A percentile compares a stretch with the other conserved stretches of the same genome.
phyloP scores from a whole-genome alignment of 2,888 invertebrate genomes.

The Dicranocentrus wangi region DNA sequence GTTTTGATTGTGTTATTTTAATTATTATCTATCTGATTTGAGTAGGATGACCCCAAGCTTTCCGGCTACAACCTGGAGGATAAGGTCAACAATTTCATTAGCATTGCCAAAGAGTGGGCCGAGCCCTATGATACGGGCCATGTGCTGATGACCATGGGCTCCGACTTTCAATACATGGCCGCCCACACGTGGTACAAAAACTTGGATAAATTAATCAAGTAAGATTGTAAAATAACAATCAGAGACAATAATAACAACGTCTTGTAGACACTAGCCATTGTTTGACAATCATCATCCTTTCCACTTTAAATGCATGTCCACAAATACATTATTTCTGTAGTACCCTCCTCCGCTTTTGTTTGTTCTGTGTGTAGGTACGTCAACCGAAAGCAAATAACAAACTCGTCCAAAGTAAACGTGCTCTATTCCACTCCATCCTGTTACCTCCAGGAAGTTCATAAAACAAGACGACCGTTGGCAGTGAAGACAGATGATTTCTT shows the following conservation, averaged over 20 bases:
- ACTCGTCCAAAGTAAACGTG: slow-evolving; percentile 78
- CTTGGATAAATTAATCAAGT: slow-evolving; percentile 91
- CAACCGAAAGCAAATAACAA: slow-evolving; percentile 76
- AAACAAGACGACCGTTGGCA: slow-evolving; percentile 78
- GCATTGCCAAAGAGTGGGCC: slow-evolving; percentile 73
- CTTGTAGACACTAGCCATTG: too few species aligned
- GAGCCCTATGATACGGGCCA: slow-evolving; percentile 79
- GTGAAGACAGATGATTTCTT: slow-evolving; percentile 91
- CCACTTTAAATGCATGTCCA: background rate
- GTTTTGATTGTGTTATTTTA: too few species aligned
- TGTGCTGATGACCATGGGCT: slow-evolving; percentile 92
- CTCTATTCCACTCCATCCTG: slow-evolving; percentile 91
- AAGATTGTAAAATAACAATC: slow-evolving; percentile 74
- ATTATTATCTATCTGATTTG: too few species aligned
- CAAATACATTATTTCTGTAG: too few species aligned
- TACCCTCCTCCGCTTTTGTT: too few species aligned
- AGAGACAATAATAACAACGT: too few species aligned
- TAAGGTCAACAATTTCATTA: slow-evolving; percentile 75
- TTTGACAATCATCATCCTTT: background rate
- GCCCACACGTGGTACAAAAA: slow-evolving; percentile 84
- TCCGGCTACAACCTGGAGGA: slow-evolving; percentile 81
- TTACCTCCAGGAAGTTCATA: slow-evolving; percentile 85
- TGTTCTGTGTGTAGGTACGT: slow-evolving; percentile 77
- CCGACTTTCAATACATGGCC: slow-evolving; percentile 89
- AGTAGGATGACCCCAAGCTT: slow-evolving; percentile 85